phyloP scores from a whole-genome alignment of 2,888 invertebrate species.

The Chaitophorus viminalis region DNA sequence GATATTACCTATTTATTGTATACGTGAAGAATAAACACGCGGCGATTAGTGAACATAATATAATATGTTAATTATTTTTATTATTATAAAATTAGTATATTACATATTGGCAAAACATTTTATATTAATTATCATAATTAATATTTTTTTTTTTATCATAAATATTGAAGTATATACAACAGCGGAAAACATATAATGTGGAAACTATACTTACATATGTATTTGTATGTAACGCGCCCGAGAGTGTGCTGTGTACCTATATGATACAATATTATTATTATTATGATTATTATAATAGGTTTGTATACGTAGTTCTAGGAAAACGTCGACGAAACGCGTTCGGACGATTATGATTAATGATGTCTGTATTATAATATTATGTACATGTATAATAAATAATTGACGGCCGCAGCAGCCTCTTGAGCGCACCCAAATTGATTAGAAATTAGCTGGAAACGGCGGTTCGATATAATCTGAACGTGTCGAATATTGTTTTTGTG shows the following conservation, averaged over 20 bases:
- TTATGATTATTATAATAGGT: not conserved
- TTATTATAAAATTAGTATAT: not conserved
- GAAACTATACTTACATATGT: too few relatives aligned
- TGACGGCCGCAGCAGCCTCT: not conserved
- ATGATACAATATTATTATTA: not conserved
- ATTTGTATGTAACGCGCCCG: not conserved
- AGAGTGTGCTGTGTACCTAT: not conserved
- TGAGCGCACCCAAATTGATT: slow-evolving; percentile 36
- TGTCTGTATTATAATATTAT: not conserved
- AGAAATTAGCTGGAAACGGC: slow-evolving; percentile 28
- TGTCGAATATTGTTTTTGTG: not conserved
- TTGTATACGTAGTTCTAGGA: not conserved
- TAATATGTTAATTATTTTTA: too few relatives aligned
- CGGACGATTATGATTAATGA: slow-evolving; percentile 9
- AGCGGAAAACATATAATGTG: not conserved
- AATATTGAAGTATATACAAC: not conserved
- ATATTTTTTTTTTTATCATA: not conserved
- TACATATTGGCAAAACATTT: too few relatives aligned
- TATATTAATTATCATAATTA: too few relatives aligned
- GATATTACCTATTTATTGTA: not conserved
- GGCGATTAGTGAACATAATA: not conserved
- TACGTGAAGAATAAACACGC: not conserved
- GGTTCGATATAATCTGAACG: not conserved
- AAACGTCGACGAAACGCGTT: not conserved
- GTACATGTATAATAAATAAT: not conserved